Percentiles rank a stretch among this genome's conserved stretches.
phyloP scores from a whole-genome alignment of 53 echinoderm and acorn worm species.

The Mesocentrotus franciscanus region DNA sequence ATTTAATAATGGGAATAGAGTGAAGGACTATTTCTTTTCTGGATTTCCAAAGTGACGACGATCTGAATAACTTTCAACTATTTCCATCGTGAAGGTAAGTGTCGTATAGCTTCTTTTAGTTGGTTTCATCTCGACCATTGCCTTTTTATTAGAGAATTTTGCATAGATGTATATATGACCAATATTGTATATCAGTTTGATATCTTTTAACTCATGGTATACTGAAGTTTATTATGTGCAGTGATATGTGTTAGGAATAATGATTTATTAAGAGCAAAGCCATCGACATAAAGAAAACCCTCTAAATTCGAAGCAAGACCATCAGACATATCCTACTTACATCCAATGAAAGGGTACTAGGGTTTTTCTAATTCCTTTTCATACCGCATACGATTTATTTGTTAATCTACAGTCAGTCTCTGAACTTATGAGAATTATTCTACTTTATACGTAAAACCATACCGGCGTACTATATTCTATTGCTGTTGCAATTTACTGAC shows the following conservation, averaged over 20 bases:
- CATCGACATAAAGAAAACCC: background rate
- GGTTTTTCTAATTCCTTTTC: too few species aligned
- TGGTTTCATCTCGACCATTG: background rate
- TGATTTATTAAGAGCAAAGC: background rate
- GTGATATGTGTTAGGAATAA: too few species aligned
- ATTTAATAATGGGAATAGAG: background rate
- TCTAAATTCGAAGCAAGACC: background rate
- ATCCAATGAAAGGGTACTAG: background rate
- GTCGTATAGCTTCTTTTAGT: background rate
- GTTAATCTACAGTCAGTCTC: background rate
- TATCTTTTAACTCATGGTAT: too few species aligned
- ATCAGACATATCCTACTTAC: background rate
- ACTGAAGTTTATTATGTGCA: too few species aligned
- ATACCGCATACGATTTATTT: too few species aligned
- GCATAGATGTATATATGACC: too few species aligned
- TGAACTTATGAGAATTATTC: background rate
- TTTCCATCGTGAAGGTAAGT: conserved; percentile 17
- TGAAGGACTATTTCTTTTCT: background rate
- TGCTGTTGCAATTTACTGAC: background rate
- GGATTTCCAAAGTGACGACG: background rate
- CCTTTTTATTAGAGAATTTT: too few species aligned
- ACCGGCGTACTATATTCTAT: background rate
- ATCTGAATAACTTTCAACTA: background rate
- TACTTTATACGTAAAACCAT: background rate
- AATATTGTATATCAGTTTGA: too few species aligned